phyloP scores from a whole-genome alignment of 2,888 invertebrate genomes.

The Yponomeuta cagnagella region DNA sequence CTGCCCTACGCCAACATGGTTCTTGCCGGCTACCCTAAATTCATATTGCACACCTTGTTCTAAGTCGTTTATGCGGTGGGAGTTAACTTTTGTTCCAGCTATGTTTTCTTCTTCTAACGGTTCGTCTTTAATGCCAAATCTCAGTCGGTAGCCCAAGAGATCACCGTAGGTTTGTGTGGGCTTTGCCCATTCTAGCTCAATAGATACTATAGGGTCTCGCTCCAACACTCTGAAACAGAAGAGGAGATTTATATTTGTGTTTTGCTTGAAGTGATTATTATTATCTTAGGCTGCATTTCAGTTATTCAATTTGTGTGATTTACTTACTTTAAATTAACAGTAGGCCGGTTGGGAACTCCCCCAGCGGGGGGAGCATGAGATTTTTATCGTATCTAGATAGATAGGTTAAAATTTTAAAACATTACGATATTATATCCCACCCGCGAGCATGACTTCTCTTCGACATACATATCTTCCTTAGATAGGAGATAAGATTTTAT shows the following conservation, averaged over 20 bases:
- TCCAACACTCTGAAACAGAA: slow-evolving; percentile 82
- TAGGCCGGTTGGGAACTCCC: slow-evolving; percentile 91
- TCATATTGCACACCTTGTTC: slow-evolving; percentile 97
- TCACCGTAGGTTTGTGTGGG: slow-evolving; percentile 94
- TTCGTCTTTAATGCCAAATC: slow-evolving; percentile 91
- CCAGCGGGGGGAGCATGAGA: too few relatives aligned
- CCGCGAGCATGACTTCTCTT: too few relatives aligned
- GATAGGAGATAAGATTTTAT: too few relatives aligned
- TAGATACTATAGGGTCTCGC: slow-evolving; percentile 89
- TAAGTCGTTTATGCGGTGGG: slow-evolving; percentile 84
- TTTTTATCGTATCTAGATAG: too few relatives aligned
- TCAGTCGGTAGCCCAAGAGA: slow-evolving; percentile 88
- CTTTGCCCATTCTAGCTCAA: slow-evolving; percentile 94
- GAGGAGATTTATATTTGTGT: slow-evolving; percentile 15
- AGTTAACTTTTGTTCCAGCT: slow-evolving; percentile 79
- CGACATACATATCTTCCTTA: too few relatives aligned
- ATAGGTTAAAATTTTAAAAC: too few relatives aligned
- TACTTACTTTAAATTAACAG: slow-evolving; percentile 85
- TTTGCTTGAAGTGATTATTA: too few relatives aligned
- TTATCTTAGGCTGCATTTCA: too few relatives aligned
- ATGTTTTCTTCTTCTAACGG: slow-evolving; percentile 83
- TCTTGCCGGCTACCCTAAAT: slow-evolving; percentile 96
- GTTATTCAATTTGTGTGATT: background rate
- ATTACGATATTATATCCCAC: too few relatives aligned
- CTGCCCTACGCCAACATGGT: slow-evolving; percentile 95